Base-by-base conservation (phyloP, 2,888 invertebrate species). In the Pseudeuparius sepicola region DNA sequence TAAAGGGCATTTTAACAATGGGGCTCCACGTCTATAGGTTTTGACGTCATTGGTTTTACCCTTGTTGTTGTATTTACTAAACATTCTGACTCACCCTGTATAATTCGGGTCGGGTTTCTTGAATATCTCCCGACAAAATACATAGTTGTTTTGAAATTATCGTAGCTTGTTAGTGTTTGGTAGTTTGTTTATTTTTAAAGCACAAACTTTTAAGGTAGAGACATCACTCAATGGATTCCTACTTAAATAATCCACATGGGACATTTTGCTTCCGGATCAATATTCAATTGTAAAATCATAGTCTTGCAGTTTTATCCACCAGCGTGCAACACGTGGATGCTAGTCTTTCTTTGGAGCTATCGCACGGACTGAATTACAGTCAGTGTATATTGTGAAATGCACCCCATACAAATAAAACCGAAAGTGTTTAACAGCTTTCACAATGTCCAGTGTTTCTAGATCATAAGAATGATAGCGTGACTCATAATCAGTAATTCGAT, bases 301-400 rank as follows among this genome's bases (percentile, higher is more conserved):
- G 25, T 46, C 44, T 33, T 47, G 48, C 16, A 49, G 37, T 29
- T 45, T 42, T 6, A 46, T 27, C 46, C 48, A 47, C 45, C 51
- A 51, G 3, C 47, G 38, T 2, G 42, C 42, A 1, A 49, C 45
- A 6, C 46, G 39, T 1, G 46, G 46, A 35, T 35, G 38, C 9
- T 20, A 20, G 9, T n/a, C n/a, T n/a, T n/a, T n/a, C n/a, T n/a
- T n/a, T n/a, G 20, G 15, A 9, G 5, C 9, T 9, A 29, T 13
- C 29, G 29, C 9, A 6, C 23, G 12, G n/a, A 14, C 18, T 26
- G 12, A 32, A 32, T 32, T 24, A 12, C 23, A 35, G 15, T 35
- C 30, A 1, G 35, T 35, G 17, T 31, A 31, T 14, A 34, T 15
- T 12, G 36, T 36, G 17, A 36, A 36, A 14, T 36, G 14, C 25